Conservation (phyloP, 2,113 vertebrate species). For the Brienomyrus brachyistius region DNA sequence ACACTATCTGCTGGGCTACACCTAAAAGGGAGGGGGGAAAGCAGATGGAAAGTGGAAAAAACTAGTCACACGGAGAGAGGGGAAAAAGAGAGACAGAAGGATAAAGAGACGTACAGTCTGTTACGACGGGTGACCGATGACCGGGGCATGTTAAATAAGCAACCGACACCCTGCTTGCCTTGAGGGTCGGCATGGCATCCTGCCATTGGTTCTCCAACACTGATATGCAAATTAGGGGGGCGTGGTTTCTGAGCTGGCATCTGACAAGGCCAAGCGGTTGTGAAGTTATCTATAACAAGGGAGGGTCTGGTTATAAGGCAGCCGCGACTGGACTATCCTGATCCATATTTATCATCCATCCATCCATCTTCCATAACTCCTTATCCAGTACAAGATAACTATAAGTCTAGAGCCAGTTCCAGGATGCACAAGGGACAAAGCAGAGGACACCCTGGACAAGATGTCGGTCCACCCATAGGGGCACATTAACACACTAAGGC, state of each 20-base stretch:
- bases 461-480: background rate
- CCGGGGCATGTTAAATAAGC: background rate
- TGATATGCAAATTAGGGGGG: background rate
- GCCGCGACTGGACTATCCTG: background rate
- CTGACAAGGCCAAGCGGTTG: background rate
- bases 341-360: background rate
- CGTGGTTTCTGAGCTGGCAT: background rate
- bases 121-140: background rate
- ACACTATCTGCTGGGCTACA: background rate
- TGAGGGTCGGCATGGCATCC: background rate
- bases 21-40: constrained; percentile 21
- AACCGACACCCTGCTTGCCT: background rate
- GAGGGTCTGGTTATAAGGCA: background rate
- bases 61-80: background rate
- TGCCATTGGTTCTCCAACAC: background rate
- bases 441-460: background rate
- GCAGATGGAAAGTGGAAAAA: constrained; percentile 9
- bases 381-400: background rate
- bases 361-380: background rate
- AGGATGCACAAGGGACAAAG: background rate
- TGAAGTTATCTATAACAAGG: background rate
- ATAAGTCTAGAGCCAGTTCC: background rate
- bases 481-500: background rate
- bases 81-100: background rate
- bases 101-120: background rate